These are phyloP conservation scores for Globia sparganii DNA, from an alignment of 2,888 invertebrate genomes.

Conservation along the genomic window DNA sequence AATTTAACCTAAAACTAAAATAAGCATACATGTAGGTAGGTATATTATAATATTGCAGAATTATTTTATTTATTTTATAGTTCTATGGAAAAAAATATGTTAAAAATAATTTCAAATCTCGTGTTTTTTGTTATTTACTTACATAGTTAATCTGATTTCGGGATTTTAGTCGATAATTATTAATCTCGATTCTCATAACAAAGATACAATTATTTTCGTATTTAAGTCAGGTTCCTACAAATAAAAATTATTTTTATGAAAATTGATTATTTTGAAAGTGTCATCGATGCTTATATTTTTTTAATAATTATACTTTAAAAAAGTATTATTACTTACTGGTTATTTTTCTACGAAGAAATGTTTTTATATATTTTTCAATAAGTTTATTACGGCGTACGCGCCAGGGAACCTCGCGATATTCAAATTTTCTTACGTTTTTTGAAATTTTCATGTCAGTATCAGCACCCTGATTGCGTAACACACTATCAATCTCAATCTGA, in stretches of 20 bases:
- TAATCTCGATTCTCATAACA: constrained; percentile 9
- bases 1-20: constrained; percentile 18
- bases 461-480: no score
- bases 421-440: no score
- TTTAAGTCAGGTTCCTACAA: background rate
- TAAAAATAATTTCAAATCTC: constrained; percentile 21
- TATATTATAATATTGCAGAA: constrained; percentile 14
- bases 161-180: constrained; percentile 4
- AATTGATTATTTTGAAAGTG: constrained; percentile 22
- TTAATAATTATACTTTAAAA: constrained; percentile 16
- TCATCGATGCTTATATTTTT: constrained; percentile 31
- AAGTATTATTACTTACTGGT: constrained; percentile 22
- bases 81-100: constrained; percentile 10
- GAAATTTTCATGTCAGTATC: no score
- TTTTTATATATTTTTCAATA: constrained; percentile 3
- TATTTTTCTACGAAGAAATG: constrained; percentile 15
- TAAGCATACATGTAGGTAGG: constrained; percentile 36
- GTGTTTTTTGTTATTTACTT: constrained; percentile 39
- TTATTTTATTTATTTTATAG: constrained; percentile 34
- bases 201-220: background rate
- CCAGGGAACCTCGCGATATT: no score
- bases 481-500: no score
- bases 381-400: background rate
- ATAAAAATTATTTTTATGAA: background rate
- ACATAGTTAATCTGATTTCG: constrained; percentile 19